Evolutionary conservation across 2,113 vertebrate species (phyloP).

Genomic region (Xiphias gladius): DNA sequence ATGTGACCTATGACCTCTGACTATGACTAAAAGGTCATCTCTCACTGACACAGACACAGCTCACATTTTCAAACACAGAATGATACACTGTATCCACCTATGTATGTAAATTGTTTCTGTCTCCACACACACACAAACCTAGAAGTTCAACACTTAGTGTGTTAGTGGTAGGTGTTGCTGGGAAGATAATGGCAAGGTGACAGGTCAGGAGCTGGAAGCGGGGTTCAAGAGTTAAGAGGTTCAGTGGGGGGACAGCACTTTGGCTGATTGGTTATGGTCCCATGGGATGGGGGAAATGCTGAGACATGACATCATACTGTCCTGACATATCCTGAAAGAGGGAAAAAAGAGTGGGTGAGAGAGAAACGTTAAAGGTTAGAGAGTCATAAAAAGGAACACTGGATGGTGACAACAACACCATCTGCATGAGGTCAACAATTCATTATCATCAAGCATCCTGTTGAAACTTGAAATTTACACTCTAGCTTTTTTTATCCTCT

Average conservation of each 20-base stretch:
- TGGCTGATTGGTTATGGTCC: conserved; percentile 72
- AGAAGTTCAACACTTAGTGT: neutral
- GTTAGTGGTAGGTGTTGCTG: conserved; percentile 38
- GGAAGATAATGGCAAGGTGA: conserved; percentile 64
- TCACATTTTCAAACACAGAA: conserved; percentile 26
- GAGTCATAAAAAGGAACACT: conserved; percentile 33
- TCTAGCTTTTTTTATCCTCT: neutral
- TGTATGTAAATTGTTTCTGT: neutral
- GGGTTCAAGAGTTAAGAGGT: conserved; percentile 68
- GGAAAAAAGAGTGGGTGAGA: neutral
- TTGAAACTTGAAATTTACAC: neutral
- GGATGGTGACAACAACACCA: conserved; percentile 24
- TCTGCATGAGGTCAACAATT: conserved; percentile 43
- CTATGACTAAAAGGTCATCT: conserved; percentile 31
- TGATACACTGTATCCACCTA: conserved; percentile 21
- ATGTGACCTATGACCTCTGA: conserved; percentile 7
- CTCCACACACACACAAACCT: neutral
- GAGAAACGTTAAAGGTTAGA: conserved; percentile 47
- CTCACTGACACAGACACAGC: conserved; percentile 17
- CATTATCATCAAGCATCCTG: neutral
- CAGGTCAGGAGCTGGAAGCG: conserved; percentile 57
- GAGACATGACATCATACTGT: conserved; percentile 77
- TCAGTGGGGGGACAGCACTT: conserved; percentile 75
- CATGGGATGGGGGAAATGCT: conserved; percentile 50
- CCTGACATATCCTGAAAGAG: conserved; percentile 27